Evolutionary conservation across 30 jellyfish, hydroid and myxozoan genomes (phyloP).

Genomic region (Sanderia malayensis): DNA sequence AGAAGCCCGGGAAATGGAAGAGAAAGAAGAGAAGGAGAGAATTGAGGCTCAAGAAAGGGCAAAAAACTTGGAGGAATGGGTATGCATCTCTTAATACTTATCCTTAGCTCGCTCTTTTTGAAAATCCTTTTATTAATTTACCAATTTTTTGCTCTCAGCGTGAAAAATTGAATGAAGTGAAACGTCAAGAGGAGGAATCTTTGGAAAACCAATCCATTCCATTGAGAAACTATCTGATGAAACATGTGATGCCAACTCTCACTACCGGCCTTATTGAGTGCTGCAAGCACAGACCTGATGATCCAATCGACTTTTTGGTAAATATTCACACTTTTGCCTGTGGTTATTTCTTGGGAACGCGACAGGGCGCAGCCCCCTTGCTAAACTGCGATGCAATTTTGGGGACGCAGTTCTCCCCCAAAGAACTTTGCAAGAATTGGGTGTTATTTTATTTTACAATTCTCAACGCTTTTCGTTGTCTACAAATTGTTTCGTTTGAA

Average conservation of each 20-base stretch:
- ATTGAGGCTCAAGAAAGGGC: constrained; percentile 96
- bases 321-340: too few species aligned
- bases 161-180: constrained; percentile 69
- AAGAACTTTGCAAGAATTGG: too few species aligned
- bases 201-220: constrained; percentile 95
- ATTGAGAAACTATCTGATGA: constrained; percentile 90
- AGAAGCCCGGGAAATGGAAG: constrained; percentile 62
- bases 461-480: too few species aligned
- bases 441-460: too few species aligned
- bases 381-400: too few species aligned
- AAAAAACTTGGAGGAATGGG: constrained; percentile 90
- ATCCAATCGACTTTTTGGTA: constrained; percentile 95
- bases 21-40: constrained; percentile 73
- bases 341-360: too few species aligned
- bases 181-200: constrained; percentile 84
- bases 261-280: constrained; percentile 93
- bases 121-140: not conserved
- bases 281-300: constrained; percentile 92
- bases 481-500: too few species aligned
- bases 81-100: too few species aligned
- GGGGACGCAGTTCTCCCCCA: too few species aligned
- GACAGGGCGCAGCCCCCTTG: too few species aligned
- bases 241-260: constrained; percentile 97
- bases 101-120: not conserved
- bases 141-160: constrained; percentile 39